Percentiles rank a stretch among this genome's conserved stretches.
These are phyloP conservation scores for Bolinopsis microptera DNA, from an alignment of 37 sponge, comb jelly and placozoan species.

Conservation along the genomic window DNA sequence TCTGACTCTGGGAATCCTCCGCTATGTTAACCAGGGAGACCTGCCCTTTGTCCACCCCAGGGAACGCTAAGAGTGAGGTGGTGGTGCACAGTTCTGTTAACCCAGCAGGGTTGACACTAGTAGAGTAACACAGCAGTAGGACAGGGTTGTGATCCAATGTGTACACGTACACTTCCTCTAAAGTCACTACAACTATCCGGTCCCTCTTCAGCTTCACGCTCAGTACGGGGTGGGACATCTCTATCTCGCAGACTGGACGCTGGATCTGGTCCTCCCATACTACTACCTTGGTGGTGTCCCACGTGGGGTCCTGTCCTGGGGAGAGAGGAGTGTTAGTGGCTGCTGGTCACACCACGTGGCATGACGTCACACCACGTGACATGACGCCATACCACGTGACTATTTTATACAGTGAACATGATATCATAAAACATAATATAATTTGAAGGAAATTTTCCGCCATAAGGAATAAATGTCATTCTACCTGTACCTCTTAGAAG, in stretches of 20 bases:
- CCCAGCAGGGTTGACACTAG: neutral
- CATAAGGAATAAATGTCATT: no score
- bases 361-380: no score
- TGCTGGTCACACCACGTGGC: no score
- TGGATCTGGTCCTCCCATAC: conserved; percentile 65
- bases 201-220: conserved; percentile 20
- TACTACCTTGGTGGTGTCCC: conserved; percentile 15
- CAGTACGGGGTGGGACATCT: neutral
- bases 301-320: neutral
- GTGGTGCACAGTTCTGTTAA: conserved; percentile 4
- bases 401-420: no score
- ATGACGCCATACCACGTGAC: no score
- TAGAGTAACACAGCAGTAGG: conserved; percentile 25
- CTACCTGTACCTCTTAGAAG: no score
- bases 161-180: neutral
- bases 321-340: no score
- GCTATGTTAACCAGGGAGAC: conserved; percentile 46
- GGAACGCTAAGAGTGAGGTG: conserved; percentile 13
- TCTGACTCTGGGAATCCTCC: conserved; percentile 28
- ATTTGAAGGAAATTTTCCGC: no score
- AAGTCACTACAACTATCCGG: conserved; percentile 38
- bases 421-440: no score
- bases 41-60: conserved; percentile 34
- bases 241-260: conserved; percentile 29
- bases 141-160: neutral